Percentiles rank a stretch among this genome's conserved stretches.
These are phyloP conservation scores for Neoitamus cyanurus DNA, from an alignment of 2,888 invertebrate species.

Conservation along the genomic window DNA sequence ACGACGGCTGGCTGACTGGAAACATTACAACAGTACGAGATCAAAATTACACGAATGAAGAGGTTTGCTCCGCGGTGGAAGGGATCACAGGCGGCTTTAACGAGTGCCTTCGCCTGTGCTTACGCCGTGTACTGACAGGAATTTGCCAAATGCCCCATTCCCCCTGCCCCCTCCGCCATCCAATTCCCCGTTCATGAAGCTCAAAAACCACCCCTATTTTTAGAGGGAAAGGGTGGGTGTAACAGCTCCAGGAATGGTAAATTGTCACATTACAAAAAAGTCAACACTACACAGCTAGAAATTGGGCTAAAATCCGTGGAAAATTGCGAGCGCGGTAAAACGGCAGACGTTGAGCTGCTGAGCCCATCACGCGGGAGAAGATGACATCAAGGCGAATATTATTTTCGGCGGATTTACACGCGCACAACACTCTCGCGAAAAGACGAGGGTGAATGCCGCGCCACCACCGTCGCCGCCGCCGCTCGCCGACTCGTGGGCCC, in stretches of 20 bases:
- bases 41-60: constrained; percentile 43
- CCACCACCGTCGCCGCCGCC: background rate
- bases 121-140: background rate
- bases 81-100: constrained; percentile 10
- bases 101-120: background rate
- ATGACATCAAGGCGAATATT: constrained; percentile 21
- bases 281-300: background rate
- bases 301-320: constrained; percentile 34
- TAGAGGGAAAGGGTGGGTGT: background rate
- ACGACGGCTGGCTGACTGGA: constrained; percentile 28
- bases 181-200: background rate
- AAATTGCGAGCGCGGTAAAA: background rate
- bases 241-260: background rate
- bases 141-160: background rate
- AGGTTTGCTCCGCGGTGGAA: background rate
- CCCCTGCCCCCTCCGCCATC: background rate
- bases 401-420: constrained; percentile 3
- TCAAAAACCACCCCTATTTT: background rate
- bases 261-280: constrained; percentile 40
- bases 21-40: constrained; percentile 41
- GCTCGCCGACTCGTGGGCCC: background rate
- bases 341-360: background rate
- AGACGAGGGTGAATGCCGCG: background rate
- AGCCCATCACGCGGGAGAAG: constrained; percentile 1
- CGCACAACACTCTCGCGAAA: background rate